Evolutionary conservation across 2,888 invertebrate species (phyloP).

Genomic region (Lacanobia wlatinum): DNA sequence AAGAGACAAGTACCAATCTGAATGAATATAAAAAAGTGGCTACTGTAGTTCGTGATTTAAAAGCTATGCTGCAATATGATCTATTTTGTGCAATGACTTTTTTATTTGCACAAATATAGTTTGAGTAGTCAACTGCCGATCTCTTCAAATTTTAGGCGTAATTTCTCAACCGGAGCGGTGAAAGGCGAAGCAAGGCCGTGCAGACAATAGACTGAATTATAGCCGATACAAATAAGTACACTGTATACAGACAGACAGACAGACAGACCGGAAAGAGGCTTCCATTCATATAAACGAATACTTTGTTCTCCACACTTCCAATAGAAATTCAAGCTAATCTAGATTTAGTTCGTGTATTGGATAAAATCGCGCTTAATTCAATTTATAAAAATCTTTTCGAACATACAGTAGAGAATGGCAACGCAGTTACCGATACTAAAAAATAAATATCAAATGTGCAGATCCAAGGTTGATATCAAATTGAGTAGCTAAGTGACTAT

Average conservation of each 20-base stretch:
- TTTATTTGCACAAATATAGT: conserved; percentile 64
- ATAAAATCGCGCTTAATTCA: conserved; percentile 47
- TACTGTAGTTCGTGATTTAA: background rate
- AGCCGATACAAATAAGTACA: conserved; percentile 75
- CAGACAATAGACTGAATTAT: conserved; percentile 80
- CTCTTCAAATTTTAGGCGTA: conserved; percentile 77
- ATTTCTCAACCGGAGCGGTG: conserved; percentile 84
- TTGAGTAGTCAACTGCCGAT: conserved; percentile 41
- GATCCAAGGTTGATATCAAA: conserved; percentile 48
- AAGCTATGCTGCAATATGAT: conserved; percentile 39
- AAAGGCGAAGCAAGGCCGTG: conserved; percentile 84
- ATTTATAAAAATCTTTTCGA: conserved; percentile 18
- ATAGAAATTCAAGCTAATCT: conserved; percentile 73
- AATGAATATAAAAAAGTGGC: background rate
- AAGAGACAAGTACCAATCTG: background rate
- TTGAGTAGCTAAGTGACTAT: conserved; percentile 40
- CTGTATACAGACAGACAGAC: conserved; percentile 68
- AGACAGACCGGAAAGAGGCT: conserved; percentile 80
- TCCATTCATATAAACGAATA: conserved; percentile 82
- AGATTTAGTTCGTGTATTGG: conserved; percentile 61
- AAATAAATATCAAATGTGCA: conserved; percentile 20
- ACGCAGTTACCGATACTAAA: conserved; percentile 9
- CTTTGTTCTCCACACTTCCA: conserved; percentile 82
- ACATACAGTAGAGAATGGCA: conserved; percentile 17
- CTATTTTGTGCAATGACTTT: conserved; percentile 64